Percentiles rank a stretch among this genome's conserved stretches.
These are phyloP conservation scores for Delichon dasypus DNA, from an alignment of 2,797 vertebrate species.

Conservation along the genomic window DNA sequence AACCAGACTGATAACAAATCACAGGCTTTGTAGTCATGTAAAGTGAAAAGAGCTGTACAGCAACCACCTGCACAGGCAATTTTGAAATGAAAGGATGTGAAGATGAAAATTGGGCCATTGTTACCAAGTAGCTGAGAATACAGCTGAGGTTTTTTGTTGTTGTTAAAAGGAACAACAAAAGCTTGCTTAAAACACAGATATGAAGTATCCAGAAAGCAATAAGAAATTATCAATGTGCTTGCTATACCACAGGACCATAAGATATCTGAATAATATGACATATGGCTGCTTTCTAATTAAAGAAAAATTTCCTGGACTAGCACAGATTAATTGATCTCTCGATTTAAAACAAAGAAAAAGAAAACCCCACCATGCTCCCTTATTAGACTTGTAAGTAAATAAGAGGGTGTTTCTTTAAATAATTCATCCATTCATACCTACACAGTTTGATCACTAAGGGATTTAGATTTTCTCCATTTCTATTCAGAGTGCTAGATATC, in stretches of 20 bases:
- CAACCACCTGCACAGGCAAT: slow-evolving; percentile 76
- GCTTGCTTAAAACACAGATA: slow-evolving; percentile 58
- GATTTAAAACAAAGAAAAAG: background rate
- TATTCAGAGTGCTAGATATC: background rate
- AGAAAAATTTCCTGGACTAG: background rate
- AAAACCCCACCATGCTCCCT: rapidly evolving
- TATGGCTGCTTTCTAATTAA: background rate
- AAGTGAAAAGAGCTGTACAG: slow-evolving; percentile 19
- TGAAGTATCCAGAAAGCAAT: slow-evolving; percentile 39
- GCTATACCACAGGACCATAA: background rate
- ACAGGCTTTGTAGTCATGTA: background rate
- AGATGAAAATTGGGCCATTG: slow-evolving; percentile 72
- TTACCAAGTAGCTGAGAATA: slow-evolving; percentile 70
- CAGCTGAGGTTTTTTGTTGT: slow-evolving; percentile 63
- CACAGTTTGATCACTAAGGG: background rate
- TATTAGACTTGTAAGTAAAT: background rate
- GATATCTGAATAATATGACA: background rate
- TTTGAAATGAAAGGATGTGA: slow-evolving; percentile 65
- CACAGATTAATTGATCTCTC: background rate
- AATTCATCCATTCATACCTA: background rate
- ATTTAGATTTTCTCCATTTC: background rate
- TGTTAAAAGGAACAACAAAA: slow-evolving; percentile 57
- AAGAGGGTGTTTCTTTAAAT: background rate
- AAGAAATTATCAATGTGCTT: background rate
- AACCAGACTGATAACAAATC: slow-evolving; percentile 37